These are phyloP conservation scores for Linurgus olivaceus DNA, from an alignment of 2,797 vertebrate species.

Conservation along the genomic window DNA sequence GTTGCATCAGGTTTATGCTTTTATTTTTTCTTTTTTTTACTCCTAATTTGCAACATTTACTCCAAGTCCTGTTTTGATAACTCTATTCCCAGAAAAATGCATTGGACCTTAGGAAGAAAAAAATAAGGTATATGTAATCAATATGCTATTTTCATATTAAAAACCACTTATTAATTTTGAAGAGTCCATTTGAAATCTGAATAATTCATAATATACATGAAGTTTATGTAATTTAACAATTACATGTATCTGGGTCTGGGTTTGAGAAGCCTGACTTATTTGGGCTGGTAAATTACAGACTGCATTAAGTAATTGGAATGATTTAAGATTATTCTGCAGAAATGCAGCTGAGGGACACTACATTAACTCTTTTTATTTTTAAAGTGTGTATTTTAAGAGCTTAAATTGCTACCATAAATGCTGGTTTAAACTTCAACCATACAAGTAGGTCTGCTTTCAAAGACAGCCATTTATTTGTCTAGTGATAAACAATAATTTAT, in stretches of 20 bases:
- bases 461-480: constrained; percentile 52
- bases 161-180: background rate
- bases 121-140: background rate
- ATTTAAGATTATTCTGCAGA: constrained; percentile 52
- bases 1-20: background rate
- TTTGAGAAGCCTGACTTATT: constrained; percentile 46
- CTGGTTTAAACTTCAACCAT: constrained; percentile 57
- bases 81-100: background rate
- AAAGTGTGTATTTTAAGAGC: constrained; percentile 62
- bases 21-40: background rate
- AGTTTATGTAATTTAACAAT: constrained; percentile 62
- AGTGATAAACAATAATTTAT: constrained; percentile 72
- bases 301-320: constrained; percentile 63
- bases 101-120: background rate
- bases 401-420: constrained; percentile 65
- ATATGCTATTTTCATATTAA: background rate
- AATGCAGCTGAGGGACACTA: constrained; percentile 53
- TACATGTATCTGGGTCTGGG: constrained; percentile 24
- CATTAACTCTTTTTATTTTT: constrained; percentile 60
- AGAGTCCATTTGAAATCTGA: background rate
- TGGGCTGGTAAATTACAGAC: constrained; percentile 67
- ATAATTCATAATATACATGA: constrained; percentile 49
- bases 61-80: background rate
- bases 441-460: constrained; percentile 38
- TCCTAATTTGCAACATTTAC: background rate